These are phyloP conservation scores for Tinea pellionella DNA, from an alignment of 2,888 invertebrate species.

Conservation along the genomic window DNA sequence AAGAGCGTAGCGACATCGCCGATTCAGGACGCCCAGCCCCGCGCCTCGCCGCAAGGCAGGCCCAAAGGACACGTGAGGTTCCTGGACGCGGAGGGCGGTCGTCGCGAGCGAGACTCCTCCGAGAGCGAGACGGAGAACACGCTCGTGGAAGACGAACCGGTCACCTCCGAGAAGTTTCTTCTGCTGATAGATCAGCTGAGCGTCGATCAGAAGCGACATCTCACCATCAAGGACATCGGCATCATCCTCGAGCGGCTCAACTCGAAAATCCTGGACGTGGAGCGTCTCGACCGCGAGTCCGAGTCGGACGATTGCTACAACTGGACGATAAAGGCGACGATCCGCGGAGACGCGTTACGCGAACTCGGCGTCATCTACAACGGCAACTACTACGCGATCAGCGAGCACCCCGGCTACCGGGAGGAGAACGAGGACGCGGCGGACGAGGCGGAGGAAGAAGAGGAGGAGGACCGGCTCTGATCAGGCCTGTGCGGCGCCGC, in stretches of 20 bases:
- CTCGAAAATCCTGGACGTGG: slow-evolving; percentile 94
- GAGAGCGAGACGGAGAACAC: slow-evolving; percentile 95
- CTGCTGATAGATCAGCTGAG: slow-evolving; percentile 93
- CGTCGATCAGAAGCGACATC: slow-evolving; percentile 90
- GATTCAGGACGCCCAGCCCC: slow-evolving; percentile 82
- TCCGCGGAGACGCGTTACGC: slow-evolving; percentile 89
- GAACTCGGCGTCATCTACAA: slow-evolving; percentile 95
- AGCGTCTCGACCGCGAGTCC: slow-evolving; percentile 89
- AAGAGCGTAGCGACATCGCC: slow-evolving; percentile 94
- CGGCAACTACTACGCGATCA: slow-evolving; percentile 94
- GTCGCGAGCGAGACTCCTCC: slow-evolving; percentile 83
- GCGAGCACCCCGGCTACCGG: slow-evolving; percentile 94
- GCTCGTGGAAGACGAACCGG: slow-evolving; percentile 90
- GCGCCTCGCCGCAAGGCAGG: slow-evolving; percentile 76
- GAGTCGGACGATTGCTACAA: slow-evolving; percentile 95
- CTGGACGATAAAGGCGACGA: slow-evolving; percentile 97
- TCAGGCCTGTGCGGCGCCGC: slow-evolving; percentile 64
- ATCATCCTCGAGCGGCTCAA: slow-evolving; percentile 92
- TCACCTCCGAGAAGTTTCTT: slow-evolving; percentile 92
- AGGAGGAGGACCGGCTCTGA: slow-evolving; percentile 79
- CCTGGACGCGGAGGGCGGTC: slow-evolving; percentile 78
- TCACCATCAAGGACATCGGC: slow-evolving; percentile 95
- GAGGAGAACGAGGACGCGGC: slow-evolving; percentile 88
- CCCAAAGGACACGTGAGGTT: slow-evolving; percentile 86
- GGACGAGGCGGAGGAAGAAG: slow-evolving; percentile 87